Base-by-base conservation (phyloP, 2,888 invertebrate genomes). In the Tanaodytes sp. region DNA sequence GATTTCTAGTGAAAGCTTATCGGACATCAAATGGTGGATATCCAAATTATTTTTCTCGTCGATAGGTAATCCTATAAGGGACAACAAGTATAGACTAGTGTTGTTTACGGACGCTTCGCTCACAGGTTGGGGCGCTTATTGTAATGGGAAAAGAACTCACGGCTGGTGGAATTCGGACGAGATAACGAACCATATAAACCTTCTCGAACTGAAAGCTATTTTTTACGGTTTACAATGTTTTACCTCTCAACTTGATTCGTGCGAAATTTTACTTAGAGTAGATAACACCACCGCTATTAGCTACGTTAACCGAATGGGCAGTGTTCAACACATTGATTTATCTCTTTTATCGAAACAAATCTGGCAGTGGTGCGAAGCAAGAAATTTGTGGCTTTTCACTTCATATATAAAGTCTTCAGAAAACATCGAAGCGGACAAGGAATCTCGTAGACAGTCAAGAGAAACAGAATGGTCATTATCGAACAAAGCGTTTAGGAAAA, bases 401-500 rank as follows among this genome's bases (percentile, higher is more conserved):
- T 31, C 31, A 6, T 46, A 46, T 8, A 46, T 31, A 4, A 46
- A 11, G 2, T 46, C 18, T 2, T 16, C 46, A 1, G 31, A 46
- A n/a, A 46, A 46, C 18, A 11, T 39, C 3, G 46, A 46, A 33
- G 30, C 46, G 5, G 31, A 46, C 31, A 27, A 46, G 12, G 46
- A 33, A 18, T 46, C 46, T n/a, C 15, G 46, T 8, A 15, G 16
- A 1, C 30, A 16, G n/a, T 15, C 27, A 31, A 8, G 2, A 3
- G 33, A 46, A 9, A 31, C 30, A 1, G 33, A 46, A 12, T 46
- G 46, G 46, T 15, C 15, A 15, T 15, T 39, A 9, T 6, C 39
- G 5, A 2, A 15, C 4, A 15, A 2, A 15, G 39, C 39, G 3
- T 39, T 39, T 15, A 12, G 16, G 2, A 16, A 39, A 39, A 39